phyloP scores from a whole-genome alignment of 2,113 vertebrate species.

The Fulmarus glacialis region DNA sequence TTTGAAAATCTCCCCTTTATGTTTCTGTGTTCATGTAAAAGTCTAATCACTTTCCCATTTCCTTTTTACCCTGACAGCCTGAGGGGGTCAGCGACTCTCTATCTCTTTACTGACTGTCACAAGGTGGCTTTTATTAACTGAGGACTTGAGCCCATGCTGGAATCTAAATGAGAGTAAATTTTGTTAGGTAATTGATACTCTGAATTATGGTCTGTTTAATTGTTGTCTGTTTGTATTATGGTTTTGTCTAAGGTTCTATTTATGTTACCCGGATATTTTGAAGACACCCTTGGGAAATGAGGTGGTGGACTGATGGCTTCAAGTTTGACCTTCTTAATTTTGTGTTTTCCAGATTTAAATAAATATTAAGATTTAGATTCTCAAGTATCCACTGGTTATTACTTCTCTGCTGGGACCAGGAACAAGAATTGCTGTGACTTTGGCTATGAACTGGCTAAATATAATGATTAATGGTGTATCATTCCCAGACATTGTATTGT shows the following conservation, averaged over 20 bases:
- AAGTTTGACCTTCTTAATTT: not conserved
- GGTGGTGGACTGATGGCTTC: not conserved
- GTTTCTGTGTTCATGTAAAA: not conserved
- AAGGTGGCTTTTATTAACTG: not conserved
- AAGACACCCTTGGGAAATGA: not conserved
- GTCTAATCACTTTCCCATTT: not conserved
- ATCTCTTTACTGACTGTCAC: not conserved
- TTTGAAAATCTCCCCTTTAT: not conserved
- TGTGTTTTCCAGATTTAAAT: not conserved
- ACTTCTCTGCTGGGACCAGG: not conserved
- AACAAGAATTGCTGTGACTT: not conserved
- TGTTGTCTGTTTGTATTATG: not conserved
- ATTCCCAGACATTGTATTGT: not conserved
- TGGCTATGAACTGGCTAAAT: not conserved
- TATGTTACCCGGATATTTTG: not conserved
- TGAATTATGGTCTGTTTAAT: not conserved
- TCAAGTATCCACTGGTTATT: not conserved
- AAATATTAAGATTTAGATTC: not conserved
- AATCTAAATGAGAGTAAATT: not conserved
- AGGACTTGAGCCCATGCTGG: not conserved
- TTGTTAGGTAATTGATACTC: not conserved
- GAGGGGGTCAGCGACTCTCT: not conserved
- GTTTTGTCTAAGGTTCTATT: not conserved
- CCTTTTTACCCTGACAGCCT: not conserved
- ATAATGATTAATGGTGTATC: not conserved